These are phyloP conservation scores for Phyllotis vaccarum DNA, from an alignment of 2,797 vertebrate genomes.

Conservation along the genomic window DNA sequence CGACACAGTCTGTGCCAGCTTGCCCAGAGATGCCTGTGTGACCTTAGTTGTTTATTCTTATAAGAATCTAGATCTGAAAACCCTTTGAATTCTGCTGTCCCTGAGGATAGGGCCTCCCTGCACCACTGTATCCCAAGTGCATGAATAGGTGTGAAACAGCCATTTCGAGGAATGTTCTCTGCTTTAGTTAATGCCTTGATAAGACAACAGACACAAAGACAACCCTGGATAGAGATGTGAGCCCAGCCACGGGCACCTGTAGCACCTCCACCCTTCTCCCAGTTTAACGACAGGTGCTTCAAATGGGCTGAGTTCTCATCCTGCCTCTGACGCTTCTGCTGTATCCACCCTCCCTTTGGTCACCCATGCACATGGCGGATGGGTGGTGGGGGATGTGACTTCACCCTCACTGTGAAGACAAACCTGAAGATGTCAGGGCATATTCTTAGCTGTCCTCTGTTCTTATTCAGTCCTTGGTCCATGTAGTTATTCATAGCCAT, in stretches of 20 bases:
- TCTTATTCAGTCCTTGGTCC: not conserved
- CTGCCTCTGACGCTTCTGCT: not conserved
- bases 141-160: not conserved
- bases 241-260: fast-evolving
- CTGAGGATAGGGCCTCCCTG: not conserved
- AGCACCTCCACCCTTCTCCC: no score
- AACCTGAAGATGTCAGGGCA: not conserved
- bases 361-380: not conserved
- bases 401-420: not conserved
- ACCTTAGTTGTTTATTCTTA: not conserved
- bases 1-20: fast-evolving
- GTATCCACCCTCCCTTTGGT: not conserved
- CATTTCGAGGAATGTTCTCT: fast-evolving
- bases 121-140: not conserved
- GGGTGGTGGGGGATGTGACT: not conserved
- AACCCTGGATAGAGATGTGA: fast-evolving
- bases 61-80: not conserved
- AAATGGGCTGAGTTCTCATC: not conserved
- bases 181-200: not conserved
- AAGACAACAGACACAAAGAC: fast-evolving
- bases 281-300: not conserved
- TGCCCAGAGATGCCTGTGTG: fast-evolving
- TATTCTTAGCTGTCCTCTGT: not conserved
- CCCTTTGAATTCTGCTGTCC: not conserved
- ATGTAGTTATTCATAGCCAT: not conserved